Conservation (phyloP, 30 jellyfish, hydroid and myxozoan genomes). For the Cassiopea andromeda region DNA sequence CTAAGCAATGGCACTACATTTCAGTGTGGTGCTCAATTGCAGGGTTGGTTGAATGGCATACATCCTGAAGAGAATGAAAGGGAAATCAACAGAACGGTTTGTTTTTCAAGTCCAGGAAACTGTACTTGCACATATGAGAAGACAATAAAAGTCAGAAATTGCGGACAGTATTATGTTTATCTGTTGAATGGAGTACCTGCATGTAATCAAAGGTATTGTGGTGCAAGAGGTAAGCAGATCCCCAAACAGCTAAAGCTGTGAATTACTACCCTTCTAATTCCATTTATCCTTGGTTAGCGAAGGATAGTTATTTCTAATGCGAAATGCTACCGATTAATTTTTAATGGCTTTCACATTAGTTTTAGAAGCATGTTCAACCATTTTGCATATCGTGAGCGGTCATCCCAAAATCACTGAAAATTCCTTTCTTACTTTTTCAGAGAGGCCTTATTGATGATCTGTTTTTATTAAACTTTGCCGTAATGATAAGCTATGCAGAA, state of each 20-base stretch:
- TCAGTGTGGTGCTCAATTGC: constrained; percentile 29
- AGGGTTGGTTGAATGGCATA: constrained; percentile 25
- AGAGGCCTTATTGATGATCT: too few species aligned
- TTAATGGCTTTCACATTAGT: too few species aligned
- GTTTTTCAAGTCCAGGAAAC: constrained; percentile 66
- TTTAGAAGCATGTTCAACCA: too few species aligned
- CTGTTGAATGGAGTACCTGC: constrained; percentile 67
- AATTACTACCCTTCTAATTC: not conserved
- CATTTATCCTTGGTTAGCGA: not conserved
- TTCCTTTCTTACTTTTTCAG: too few species aligned
- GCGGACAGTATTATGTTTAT: constrained; percentile 83
- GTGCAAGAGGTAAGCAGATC: constrained; percentile 39
- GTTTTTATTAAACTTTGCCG: too few species aligned
- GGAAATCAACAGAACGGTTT: constrained; percentile 62
- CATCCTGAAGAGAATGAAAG: constrained; percentile 15
- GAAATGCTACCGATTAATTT: too few species aligned
- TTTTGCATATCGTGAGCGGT: too few species aligned
- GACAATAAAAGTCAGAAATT: constrained; percentile 68
- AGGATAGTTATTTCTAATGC: not conserved
- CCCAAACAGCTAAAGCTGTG: too few species aligned
- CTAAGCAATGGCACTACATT: not conserved
- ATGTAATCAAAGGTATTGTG: constrained; percentile 87
- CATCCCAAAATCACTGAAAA: too few species aligned
- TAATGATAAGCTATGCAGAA: not conserved
- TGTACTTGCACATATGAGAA: constrained; percentile 66